These are phyloP conservation scores for Volucella bombylans DNA, from an alignment of 2,888 invertebrate species.

Conservation along the genomic window DNA sequence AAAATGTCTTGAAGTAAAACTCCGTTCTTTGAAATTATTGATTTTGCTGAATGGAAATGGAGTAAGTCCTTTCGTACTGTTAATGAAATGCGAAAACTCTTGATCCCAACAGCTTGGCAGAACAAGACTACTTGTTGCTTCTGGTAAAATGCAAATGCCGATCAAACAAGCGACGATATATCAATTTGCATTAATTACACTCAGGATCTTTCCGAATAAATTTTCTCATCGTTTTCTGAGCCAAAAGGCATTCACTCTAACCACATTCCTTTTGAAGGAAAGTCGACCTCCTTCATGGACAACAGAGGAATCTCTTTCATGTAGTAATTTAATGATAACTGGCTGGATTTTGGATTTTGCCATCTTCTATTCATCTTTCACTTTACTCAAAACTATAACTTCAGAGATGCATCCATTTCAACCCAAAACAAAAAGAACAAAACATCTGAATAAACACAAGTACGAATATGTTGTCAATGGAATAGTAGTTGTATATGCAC, in stretches of 20 bases:
- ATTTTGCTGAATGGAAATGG: no score
- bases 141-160: constrained; percentile 18
- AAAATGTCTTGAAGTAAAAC: no score
- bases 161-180: constrained; percentile 37
- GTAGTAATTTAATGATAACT: background rate
- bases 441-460: constrained; percentile 46
- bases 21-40: no score
- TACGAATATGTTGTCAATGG: background rate
- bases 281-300: constrained; percentile 10
- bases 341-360: constrained; percentile 24
- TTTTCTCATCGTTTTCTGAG: background rate
- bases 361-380: constrained; percentile 8
- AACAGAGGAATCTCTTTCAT: constrained; percentile 12
- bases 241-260: background rate
- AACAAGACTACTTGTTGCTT: constrained; percentile 35
- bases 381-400: constrained; percentile 7
- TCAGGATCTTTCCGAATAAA: constrained; percentile 41
- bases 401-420: constrained; percentile 20
- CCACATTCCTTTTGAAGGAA: background rate
- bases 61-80: no score
- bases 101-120: no score
- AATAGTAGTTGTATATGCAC: constrained; percentile 36
- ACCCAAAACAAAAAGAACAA: constrained; percentile 38
- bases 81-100: no score
- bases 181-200: constrained; percentile 69